Evolutionary conservation across 1,140 invertebrate species (phyloP), one percentile per base, ranked within the genome.

Genomic region (Delia radicum): DNA sequence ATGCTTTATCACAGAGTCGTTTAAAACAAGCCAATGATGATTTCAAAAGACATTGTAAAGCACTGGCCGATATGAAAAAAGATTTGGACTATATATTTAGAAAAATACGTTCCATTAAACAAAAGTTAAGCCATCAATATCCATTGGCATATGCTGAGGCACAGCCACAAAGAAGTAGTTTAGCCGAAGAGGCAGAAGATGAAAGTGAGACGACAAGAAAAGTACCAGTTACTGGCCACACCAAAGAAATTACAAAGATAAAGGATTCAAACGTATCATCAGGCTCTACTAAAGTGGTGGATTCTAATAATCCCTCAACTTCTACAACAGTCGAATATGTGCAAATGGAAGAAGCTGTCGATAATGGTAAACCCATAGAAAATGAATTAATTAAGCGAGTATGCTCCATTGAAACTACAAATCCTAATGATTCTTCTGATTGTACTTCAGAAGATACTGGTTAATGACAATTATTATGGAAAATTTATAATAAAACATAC

Each of bases 1-100:
- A 98, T 87, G 92, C 94, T 4, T 86, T 98, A 4, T 96, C 95
- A 4, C 90, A 93, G 8, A 90, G 91, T 76, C 90, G 96, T 31
- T 89, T 95, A 69, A 94, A 96, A 81, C 91, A 91, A 71, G 94
- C 96, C 26, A 91, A 90, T 8, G 89, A 90, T 26, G 95, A 98
- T 79, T 96, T 98, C 77, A 96, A 96, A 79, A 94, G 94, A 80
- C 95, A 98, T 83, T 96, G 94, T 0, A 90, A 93, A 77, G 87
- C 96, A 15, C 88, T 98, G 0, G 87, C 90, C 0, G 89, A 92
- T 29, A 91, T 94, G 83, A 91, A 95, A 80, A 89, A 90, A 76
- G 91, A 93, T 81, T 82, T 92, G 1, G 89, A 93, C 74, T 90
- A 89, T 74, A 93, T 93, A 79, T 91, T 93, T 74, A 89, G 91